Evolutionary conservation across 2,113 vertebrate genomes (phyloP), one percentile per base, ranked within the genome.

Genomic region (Atlantisia rogersi): DNA sequence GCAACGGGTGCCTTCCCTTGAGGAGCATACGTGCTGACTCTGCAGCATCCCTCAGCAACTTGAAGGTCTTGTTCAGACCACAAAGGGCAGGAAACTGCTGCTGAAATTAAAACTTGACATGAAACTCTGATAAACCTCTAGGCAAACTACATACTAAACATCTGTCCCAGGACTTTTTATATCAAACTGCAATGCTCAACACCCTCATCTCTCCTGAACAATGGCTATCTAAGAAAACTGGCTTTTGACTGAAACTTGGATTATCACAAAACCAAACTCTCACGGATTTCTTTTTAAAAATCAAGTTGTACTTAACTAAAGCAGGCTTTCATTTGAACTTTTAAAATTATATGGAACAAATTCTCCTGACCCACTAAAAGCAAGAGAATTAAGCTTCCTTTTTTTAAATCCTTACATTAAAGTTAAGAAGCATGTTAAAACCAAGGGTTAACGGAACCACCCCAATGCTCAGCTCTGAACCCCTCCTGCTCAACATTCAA

Each of bases 21-120:
- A 48, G 42, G 59, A 39, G 10, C 3, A 0, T 4, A 35, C 4
- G 6, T 26, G 1, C 26, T 5, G 31, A 28, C 50, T 65, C 63
- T 74, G 39, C 56, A 8, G 52, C 28, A 12, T 39, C 22, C 31
- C 46, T 15, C 3, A 1, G 32, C 32, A 56, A 58, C 68, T 58
- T 32, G 14, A 12, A 59, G 62, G 53, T 62, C 71, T 35, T 24
- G 15, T 44, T 89, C 8, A 31, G 31, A 82, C 37, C 22, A 3
- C 53, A 64, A 18, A 63, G 73, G 44, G 50, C 42, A 86, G 39
- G 83, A 48, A 94, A 77, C 17, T 67, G 64, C 60, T 42, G 68
- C 44, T 42, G 52, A 81, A 73, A 40, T 86, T n/a, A 50, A 69
- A 64, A 76, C 9, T 25, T 50, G 37, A 53, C 79, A 44, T 3